Percentiles rank a stretch among this genome's conserved stretches.
phyloP scores from a whole-genome alignment of 2,113 vertebrate species.

The Falcunculus frontatus region DNA sequence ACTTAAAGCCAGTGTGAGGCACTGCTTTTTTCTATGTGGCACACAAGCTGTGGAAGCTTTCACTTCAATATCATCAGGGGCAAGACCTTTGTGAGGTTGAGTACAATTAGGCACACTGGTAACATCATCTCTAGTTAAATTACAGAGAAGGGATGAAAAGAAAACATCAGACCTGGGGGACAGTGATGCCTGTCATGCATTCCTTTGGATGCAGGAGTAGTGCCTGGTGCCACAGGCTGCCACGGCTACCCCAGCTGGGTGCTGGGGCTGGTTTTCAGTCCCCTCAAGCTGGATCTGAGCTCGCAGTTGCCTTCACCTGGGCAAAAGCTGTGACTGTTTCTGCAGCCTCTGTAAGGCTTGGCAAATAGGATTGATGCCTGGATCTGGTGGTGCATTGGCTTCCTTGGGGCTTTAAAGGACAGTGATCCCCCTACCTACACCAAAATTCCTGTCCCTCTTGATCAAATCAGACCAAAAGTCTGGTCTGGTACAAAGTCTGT shows the following conservation, averaged over 20 bases:
- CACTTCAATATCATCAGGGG: neutral
- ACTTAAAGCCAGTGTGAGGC: neutral
- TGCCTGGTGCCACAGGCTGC: neutral
- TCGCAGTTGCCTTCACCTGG: neutral
- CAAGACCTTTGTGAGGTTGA: neutral
- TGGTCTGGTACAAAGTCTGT: neutral
- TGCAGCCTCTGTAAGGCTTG: neutral
- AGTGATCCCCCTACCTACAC: neutral
- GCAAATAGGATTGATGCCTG: neutral
- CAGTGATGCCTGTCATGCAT: neutral
- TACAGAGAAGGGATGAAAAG: neutral
- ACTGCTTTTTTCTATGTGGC: neutral
- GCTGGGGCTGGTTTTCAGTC: neutral
- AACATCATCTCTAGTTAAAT: neutral
- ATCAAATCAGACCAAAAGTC: neutral
- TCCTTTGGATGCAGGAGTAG: neutral
- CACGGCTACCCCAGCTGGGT: fast-evolving
- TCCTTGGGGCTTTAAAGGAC: neutral
- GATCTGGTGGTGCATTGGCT: neutral
- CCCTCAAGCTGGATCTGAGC: neutral
- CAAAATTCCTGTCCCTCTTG: neutral
- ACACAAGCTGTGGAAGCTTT: neutral
- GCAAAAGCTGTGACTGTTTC: neutral
- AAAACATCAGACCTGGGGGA: neutral
- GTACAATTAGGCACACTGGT: neutral